Evolutionary conservation across 2,113 vertebrate species (phyloP).

Genomic region (Malurus elegans): DNA sequence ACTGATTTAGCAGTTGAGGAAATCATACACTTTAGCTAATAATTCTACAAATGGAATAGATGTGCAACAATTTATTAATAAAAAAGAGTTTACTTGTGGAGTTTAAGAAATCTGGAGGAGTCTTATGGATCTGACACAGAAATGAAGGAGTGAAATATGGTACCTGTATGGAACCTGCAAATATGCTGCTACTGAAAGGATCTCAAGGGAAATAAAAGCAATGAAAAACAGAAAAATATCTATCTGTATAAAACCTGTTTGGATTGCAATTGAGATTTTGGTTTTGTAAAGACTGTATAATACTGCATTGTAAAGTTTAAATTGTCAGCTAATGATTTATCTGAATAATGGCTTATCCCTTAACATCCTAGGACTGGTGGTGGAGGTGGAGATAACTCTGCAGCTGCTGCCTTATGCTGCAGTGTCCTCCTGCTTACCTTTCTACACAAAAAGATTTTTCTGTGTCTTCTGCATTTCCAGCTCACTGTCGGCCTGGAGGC

Average conservation of each 20-base stretch:
- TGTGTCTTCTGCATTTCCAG: neutral
- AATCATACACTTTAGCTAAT: neutral
- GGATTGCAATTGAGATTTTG: neutral
- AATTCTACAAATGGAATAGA: neutral
- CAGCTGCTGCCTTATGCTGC: neutral
- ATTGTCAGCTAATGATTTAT: neutral
- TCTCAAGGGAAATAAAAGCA: fast-evolving
- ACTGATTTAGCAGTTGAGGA: neutral
- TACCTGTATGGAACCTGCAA: neutral
- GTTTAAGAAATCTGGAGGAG: neutral
- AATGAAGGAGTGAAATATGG: neutral
- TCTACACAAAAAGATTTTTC: neutral
- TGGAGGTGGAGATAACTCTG: neutral
- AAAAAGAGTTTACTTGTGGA: neutral
- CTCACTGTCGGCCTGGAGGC: neutral
- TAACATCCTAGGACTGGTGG: neutral
- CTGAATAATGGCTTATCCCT: neutral
- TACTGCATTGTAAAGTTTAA: neutral
- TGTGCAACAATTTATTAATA: neutral
- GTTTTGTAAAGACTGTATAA: neutral
- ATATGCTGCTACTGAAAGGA: neutral
- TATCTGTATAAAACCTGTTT: neutral
- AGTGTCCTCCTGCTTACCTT: neutral
- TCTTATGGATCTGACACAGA: neutral
- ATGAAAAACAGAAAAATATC: neutral